phyloP scores from a whole-genome alignment of 2,797 vertebrate genomes.

The Dendrocincla tyrannina region DNA sequence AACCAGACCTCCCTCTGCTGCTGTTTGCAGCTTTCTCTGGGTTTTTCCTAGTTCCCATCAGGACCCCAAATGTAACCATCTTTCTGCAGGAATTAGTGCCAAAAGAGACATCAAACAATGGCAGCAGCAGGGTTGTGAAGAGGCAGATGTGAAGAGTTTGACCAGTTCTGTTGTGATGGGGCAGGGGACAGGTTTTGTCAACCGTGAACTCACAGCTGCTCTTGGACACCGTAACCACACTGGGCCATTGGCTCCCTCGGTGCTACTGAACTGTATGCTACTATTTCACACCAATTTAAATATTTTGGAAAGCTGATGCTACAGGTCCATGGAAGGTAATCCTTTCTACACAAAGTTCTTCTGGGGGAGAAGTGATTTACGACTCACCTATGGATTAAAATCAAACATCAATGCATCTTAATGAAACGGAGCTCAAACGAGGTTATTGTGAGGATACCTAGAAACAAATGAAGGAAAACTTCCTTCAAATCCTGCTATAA shows the following conservation, averaged over 20 bases:
- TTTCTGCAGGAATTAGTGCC: background rate
- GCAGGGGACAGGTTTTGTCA: background rate
- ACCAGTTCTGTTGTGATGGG: background rate
- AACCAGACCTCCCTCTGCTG: background rate
- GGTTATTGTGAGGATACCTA: background rate
- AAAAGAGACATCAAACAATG: background rate
- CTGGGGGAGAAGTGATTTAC: background rate
- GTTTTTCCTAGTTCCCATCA: background rate
- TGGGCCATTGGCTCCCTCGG: background rate
- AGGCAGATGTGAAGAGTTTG: background rate
- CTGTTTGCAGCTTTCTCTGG: background rate
- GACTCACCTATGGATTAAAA: background rate
- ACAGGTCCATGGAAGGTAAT: background rate
- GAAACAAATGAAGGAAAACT: background rate
- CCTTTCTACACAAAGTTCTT: background rate
- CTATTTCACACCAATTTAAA: background rate
- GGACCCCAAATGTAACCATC: background rate
- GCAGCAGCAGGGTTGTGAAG: background rate
- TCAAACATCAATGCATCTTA: background rate
- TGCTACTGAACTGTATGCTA: background rate
- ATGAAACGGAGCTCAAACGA: background rate
- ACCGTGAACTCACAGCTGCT: background rate
- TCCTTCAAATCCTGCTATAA: background rate
- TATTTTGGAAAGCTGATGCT: background rate
- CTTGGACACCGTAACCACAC: rapidly evolving